phyloP scores from a whole-genome alignment of 2,797 vertebrate genomes.

The Hephaestus fuliginosus region DNA sequence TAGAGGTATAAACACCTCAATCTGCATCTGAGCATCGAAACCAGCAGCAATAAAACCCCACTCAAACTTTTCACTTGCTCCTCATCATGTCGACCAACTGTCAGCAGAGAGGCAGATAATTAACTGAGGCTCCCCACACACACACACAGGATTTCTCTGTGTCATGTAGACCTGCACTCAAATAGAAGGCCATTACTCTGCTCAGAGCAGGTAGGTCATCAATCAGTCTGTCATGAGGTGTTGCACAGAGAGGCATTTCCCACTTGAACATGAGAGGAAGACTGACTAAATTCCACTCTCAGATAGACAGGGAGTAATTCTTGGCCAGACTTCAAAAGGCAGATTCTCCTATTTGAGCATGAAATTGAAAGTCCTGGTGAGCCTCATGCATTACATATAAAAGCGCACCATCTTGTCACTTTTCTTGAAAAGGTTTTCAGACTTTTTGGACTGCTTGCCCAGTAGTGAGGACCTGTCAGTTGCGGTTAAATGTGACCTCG shows the following conservation, averaged over 20 bases:
- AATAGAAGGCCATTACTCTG: conserved; percentile 50
- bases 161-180: conserved; percentile 39
- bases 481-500: conserved; percentile 16
- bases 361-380: conserved; percentile 14
- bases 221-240: conserved; percentile 72
- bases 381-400: neutral
- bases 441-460: neutral
- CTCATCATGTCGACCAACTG: conserved; percentile 22
- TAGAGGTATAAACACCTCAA: conserved; percentile 40
- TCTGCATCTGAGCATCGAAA: conserved; percentile 35
- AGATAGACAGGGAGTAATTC: conserved; percentile 44
- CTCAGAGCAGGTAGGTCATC: conserved; percentile 61
- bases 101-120: conserved; percentile 50
- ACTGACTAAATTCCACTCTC: conserved; percentile 36
- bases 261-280: conserved; percentile 59
- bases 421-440: conserved; percentile 28
- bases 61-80: conserved; percentile 27
- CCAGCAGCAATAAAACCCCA: conserved; percentile 29
- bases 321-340: conserved; percentile 41
- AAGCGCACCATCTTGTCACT: conserved; percentile 25
- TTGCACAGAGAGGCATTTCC: conserved; percentile 53
- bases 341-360: conserved; percentile 22
- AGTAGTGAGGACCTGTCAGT: conserved; percentile 9
- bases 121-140: conserved; percentile 19
- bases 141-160: conserved; percentile 39